Evolutionary conservation across 2,888 invertebrate genomes (phyloP).

Genomic region (Erebia aethiops): DNA sequence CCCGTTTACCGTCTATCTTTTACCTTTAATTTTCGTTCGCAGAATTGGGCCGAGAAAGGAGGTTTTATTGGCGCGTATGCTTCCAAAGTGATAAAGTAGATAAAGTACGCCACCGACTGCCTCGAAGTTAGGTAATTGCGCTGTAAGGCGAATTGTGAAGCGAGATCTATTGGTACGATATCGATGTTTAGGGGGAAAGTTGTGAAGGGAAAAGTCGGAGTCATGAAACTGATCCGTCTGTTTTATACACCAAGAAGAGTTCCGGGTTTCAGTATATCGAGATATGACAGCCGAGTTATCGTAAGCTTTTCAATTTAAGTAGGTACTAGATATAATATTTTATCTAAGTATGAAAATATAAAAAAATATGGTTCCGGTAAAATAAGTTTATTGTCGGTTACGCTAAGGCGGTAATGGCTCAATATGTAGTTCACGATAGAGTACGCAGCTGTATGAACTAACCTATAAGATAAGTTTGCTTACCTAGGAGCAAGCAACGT

Average conservation of each 20-base stretch:
- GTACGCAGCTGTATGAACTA: neutral
- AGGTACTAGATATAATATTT: too few relatives aligned
- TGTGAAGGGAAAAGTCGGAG: neutral
- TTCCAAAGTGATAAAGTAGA: slow-evolving; percentile 43
- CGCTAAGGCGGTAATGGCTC: too few relatives aligned
- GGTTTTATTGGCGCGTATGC: slow-evolving; percentile 42
- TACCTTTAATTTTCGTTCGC: neutral
- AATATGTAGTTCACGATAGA: neutral
- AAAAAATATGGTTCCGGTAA: too few relatives aligned
- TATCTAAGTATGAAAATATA: too few relatives aligned
- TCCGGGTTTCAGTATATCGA: too few relatives aligned
- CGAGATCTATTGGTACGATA: slow-evolving; percentile 38
- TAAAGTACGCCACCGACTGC: slow-evolving; percentile 42
- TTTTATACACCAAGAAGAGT: neutral
- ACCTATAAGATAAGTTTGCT: neutral
- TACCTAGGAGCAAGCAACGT: slow-evolving; percentile 93
- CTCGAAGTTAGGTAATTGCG: slow-evolving; percentile 41
- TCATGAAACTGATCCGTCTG: neutral
- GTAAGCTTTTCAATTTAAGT: too few relatives aligned
- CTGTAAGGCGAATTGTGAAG: slow-evolving; percentile 33
- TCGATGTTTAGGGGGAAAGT: slow-evolving; percentile 17
- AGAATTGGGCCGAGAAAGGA: slow-evolving; percentile 25
- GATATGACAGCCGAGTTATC: too few relatives aligned
- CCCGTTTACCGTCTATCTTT: neutral
- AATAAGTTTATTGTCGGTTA: too few relatives aligned